Base-by-base conservation (phyloP, 1,140 invertebrate genomes). In the Caenorhabditis tropicalis region DNA sequence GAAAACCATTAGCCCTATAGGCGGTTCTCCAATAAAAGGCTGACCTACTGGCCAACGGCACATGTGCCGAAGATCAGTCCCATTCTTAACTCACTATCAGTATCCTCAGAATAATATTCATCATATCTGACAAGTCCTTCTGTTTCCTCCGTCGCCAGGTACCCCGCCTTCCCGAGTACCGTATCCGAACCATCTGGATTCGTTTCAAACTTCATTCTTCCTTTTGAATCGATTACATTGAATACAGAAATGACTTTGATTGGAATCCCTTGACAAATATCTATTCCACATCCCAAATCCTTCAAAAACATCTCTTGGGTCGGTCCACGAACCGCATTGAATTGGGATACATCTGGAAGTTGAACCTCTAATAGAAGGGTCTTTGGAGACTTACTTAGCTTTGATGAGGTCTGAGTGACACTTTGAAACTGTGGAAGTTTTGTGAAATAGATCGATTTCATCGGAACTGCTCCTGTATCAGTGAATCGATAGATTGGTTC, bases 401-500 rank as follows among this genome's bases (percentile, higher is more conserved):
- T 33, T 19, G 10, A 10, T 2, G 58, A 2, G 10, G 33, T 16
- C 29, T 65, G 53, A 7, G 53, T n/a, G 0, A 65, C 31, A 33
- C 29, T 36, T 16, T 0, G 9, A 65, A 9, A 65, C 16, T 65
- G 58, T 19, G 58, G 31, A 33, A 19, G 12, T 33, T 65, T 65
- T 6, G 58, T 65, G 21, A 65, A 65, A 65, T 65, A 65, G 19
- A 65, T 65, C 3, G 58, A 65, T 36, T 65, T 65, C 29, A 65
- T 65, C 19, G 58, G 58, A 19, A 65, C 58, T 3, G 58, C 58
- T 0, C 0, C 58, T 19, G 58, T 65, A 16, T 65, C 58, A 29
- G 58, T 65, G 10, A 65, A 65, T 33, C 58, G 58, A 65, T 19
- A 65, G n/a, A 65, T 65, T 33, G 58, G 58, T 7, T 65, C 58